phyloP scores from a whole-genome alignment of 2,113 vertebrate species.

The Sphaerodactylus townsendi region DNA sequence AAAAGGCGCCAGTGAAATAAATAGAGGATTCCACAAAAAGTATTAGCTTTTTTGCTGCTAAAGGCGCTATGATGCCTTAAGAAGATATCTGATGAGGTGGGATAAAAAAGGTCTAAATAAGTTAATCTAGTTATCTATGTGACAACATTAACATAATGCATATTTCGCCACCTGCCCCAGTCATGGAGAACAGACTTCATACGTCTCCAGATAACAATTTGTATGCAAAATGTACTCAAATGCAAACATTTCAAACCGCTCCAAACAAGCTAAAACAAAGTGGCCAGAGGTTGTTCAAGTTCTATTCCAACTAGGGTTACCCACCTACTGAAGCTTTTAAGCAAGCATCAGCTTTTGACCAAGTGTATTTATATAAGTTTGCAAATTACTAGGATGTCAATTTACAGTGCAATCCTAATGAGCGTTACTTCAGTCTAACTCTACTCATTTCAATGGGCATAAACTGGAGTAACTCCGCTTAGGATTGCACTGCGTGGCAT shows the following conservation, averaged over 20 bases:
- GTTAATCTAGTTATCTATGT: background rate
- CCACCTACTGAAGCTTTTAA: background rate
- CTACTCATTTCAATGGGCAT: too few species aligned
- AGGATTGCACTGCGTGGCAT: too few species aligned
- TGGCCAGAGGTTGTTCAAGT: background rate
- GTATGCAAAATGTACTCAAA: background rate
- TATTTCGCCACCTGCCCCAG: background rate
- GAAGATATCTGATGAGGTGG: too few species aligned
- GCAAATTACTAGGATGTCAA: background rate
- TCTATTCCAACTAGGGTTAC: background rate
- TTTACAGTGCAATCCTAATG: too few species aligned
- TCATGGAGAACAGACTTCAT: background rate
- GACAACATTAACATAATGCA: background rate
- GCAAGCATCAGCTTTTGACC: background rate
- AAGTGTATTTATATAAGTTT: background rate
- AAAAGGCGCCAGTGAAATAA: background rate
- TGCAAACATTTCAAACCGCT: background rate
- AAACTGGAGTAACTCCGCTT: too few species aligned
- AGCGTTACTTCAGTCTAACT: too few species aligned
- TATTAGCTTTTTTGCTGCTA: background rate
- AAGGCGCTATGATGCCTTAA: too few species aligned
- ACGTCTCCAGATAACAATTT: constrained; percentile 3
- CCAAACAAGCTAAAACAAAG: background rate
- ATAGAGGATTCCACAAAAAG: background rate
- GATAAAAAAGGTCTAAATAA: too few species aligned